phyloP scores from a whole-genome alignment of 2,888 invertebrate genomes.

The Phyllotreta cruciferae region DNA sequence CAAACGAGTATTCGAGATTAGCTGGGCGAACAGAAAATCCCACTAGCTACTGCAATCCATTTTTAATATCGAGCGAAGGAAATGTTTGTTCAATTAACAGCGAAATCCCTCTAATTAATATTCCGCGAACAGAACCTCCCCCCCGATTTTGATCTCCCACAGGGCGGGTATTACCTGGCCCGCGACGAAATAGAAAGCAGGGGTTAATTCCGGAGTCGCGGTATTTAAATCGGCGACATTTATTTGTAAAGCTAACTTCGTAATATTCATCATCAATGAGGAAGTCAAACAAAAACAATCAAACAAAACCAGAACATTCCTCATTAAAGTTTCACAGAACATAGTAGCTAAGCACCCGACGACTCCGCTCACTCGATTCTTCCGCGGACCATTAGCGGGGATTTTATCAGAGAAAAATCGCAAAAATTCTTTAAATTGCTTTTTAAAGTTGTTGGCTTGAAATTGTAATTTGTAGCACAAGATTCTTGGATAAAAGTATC shows the following conservation, averaged over 20 bases:
- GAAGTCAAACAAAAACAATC: constrained; percentile 15
- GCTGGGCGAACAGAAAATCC: neutral
- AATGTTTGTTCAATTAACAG: too few species aligned
- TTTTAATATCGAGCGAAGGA: too few species aligned
- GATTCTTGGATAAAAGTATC: too few species aligned
- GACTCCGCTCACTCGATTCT: neutral
- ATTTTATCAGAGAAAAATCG: too few species aligned
- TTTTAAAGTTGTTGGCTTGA: too few species aligned
- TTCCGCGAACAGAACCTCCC: too few species aligned
- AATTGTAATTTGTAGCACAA: too few species aligned
- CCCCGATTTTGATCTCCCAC: too few species aligned
- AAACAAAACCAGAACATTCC: constrained; percentile 18
- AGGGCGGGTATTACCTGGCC: too few species aligned
- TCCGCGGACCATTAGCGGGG: constrained; percentile 1
- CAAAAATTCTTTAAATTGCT: too few species aligned
- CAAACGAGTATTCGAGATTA: constrained; percentile 16
- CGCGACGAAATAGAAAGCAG: too few species aligned
- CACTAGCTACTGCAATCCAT: neutral
- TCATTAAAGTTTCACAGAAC: constrained; percentile 11
- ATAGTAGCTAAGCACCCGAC: neutral
- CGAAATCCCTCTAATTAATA: too few species aligned
- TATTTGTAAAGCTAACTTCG: constrained; percentile 11
- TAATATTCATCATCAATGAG: constrained; percentile 11
- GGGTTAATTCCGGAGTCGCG: neutral
- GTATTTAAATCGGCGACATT: constrained; percentile 10